These are phyloP conservation scores for Luperina nickerlii DNA, from an alignment of 2,888 invertebrate species.

Conservation along the genomic window DNA sequence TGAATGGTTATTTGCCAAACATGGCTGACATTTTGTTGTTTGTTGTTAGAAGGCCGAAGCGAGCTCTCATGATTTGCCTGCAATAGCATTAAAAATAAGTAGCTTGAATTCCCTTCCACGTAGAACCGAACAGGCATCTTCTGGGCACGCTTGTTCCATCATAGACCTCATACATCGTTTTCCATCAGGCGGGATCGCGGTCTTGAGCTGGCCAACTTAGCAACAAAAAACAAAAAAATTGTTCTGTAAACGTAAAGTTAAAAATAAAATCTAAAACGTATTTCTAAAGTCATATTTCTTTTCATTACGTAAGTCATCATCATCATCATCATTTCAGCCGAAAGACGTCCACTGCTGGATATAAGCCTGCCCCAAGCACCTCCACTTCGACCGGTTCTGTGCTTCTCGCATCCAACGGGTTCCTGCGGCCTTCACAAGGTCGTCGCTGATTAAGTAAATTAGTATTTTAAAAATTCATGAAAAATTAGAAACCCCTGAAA, in stretches of 20 bases:
- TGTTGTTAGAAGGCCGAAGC: neutral
- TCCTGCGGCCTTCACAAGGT: too few species aligned
- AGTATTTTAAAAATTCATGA: neutral
- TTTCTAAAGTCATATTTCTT: neutral
- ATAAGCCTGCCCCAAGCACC: too few species aligned
- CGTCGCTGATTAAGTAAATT: too few species aligned
- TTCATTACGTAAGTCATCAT: neutral
- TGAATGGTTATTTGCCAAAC: constrained; percentile 33
- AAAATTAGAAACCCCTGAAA: neutral
- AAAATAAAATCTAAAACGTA: neutral
- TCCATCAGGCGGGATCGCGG: neutral
- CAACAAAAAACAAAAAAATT: neutral
- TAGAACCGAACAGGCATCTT: neutral
- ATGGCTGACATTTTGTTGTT: constrained; percentile 10
- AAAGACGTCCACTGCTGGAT: too few species aligned
- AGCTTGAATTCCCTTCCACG: neutral
- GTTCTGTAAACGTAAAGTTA: neutral
- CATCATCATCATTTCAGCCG: too few species aligned
- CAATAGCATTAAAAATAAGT: neutral
- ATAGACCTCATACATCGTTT: too few species aligned
- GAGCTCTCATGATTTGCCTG: neutral
- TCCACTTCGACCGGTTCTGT: too few species aligned
- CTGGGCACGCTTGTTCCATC: neutral
- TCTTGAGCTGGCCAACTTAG: neutral
- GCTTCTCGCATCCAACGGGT: too few species aligned